Percentiles rank a stretch among this genome's conserved stretches.
These are phyloP conservation scores for Amiota mariae DNA, from an alignment of 2,888 invertebrate species.

Conservation along the genomic window DNA sequence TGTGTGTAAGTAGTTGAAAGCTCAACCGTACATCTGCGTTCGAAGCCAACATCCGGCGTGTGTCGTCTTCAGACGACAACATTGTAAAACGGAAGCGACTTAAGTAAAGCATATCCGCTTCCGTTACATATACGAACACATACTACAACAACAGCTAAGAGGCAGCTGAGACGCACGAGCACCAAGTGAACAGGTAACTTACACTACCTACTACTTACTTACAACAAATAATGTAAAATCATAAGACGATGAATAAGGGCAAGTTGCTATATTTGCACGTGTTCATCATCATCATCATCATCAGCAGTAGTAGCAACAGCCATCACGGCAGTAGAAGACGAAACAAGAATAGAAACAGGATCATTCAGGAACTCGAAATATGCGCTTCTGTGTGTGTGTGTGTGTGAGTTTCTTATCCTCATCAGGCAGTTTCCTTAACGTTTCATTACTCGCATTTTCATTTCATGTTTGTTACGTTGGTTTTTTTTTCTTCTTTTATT, in stretches of 20 bases:
- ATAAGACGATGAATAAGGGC: conserved; percentile 35
- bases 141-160: conserved; percentile 26
- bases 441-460: conserved; percentile 54
- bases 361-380: background rate
- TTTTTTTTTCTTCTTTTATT: conserved; percentile 58
- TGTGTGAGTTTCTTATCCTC: conserved; percentile 22
- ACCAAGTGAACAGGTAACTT: conserved; percentile 30
- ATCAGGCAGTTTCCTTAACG: conserved; percentile 28
- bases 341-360: conserved; percentile 21
- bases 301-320: conserved; percentile 19
- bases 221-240: conserved; percentile 37
- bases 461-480: conserved; percentile 57
- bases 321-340: conserved; percentile 34
- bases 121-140: conserved; percentile 53
- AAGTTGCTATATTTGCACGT: conserved; percentile 8
- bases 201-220: conserved; percentile 12
- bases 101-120: conserved; percentile 70
- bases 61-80: conserved; percentile 37
- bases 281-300: conserved; percentile 3
- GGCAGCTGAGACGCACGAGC: background rate
- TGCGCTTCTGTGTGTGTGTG: background rate
- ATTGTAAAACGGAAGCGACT: conserved; percentile 66
- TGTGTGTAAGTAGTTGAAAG: conserved; percentile 4
- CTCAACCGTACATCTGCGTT: conserved; percentile 20
- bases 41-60: conserved; percentile 17